These are phyloP conservation scores for Drosophila kikkawai DNA, from an alignment of 1,140 invertebrate genomes.

Conservation along the genomic window DNA sequence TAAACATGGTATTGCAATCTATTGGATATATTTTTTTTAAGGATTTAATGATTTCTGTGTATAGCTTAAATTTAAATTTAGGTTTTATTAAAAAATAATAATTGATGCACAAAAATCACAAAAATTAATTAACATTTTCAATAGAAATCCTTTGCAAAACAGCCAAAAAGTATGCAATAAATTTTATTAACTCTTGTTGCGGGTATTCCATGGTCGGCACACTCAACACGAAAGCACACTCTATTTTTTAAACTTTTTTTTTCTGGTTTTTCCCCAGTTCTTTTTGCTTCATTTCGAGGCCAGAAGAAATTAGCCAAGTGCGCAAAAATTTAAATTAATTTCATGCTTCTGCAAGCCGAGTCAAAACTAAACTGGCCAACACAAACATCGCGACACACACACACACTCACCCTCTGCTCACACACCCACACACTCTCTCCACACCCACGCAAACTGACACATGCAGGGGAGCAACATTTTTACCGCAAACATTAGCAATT, in stretches of 20 bases:
- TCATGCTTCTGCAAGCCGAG: conserved; percentile 71
- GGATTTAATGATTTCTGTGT: too few relatives aligned
- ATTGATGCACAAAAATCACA: background rate
- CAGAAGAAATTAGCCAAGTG: conserved; percentile 75
- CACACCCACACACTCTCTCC: conserved; percentile 6
- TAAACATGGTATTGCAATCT: too few relatives aligned
- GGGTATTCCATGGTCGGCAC: background rate
- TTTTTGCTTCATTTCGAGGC: conserved; percentile 31
- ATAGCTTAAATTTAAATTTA: background rate
- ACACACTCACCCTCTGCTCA: conserved; percentile 1
- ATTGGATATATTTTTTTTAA: too few relatives aligned
- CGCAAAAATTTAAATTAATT: conserved; percentile 78
- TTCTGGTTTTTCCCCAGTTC: conserved; percentile 19
- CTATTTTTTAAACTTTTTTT: conserved; percentile 9
- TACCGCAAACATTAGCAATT: conserved; percentile 76
- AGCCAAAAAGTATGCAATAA: background rate
- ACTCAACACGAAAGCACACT: background rate
- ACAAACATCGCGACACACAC: conserved; percentile 53
- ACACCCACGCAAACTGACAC: conserved; percentile 14
- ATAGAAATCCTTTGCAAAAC: background rate
- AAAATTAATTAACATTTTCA: background rate
- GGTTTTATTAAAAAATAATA: background rate
- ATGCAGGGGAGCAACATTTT: conserved; percentile 58
- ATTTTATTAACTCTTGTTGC: background rate
- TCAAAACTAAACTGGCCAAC: conserved; percentile 64